phyloP scores from a whole-genome alignment of 1,140 invertebrate genomes.

The Odontomachus brunneus region DNA sequence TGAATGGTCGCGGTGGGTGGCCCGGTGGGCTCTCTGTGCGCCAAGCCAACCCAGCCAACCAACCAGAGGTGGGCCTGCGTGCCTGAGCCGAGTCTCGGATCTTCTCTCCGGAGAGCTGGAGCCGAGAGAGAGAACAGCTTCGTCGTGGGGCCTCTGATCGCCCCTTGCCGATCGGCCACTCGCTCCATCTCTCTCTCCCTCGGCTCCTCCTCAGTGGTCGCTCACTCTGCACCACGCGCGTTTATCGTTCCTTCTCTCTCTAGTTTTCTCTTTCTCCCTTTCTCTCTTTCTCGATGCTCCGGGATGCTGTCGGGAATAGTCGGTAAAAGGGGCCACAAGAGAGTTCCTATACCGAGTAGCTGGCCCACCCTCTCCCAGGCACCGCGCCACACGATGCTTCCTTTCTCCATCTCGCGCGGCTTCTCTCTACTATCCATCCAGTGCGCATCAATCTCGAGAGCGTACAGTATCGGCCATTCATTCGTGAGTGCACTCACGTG shows the following conservation, averaged over 20 bases:
- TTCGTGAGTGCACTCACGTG: neutral
- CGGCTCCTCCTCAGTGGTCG: neutral
- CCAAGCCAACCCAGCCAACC: conserved; percentile 77
- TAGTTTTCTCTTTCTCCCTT: conserved; percentile 55
- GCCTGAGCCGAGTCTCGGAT: conserved; percentile 76
- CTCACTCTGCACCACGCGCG: neutral
- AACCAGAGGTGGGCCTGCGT: conserved; percentile 80
- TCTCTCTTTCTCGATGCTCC: conserved; percentile 62
- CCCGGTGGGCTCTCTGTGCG: conserved; percentile 82
- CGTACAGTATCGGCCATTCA: conserved; percentile 31
- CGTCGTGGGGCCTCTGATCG: conserved; percentile 36
- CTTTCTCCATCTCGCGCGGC: conserved; percentile 75
- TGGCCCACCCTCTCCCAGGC: conserved; percentile 79
- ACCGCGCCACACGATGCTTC: conserved; percentile 71
- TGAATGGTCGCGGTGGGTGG: conserved; percentile 86
- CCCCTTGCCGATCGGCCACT: conserved; percentile 22
- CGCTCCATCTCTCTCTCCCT: neutral
- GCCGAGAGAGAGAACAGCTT: conserved; percentile 32
- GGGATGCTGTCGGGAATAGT: conserved; percentile 68
- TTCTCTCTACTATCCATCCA: conserved; percentile 58
- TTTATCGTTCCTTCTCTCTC: conserved; percentile 37
- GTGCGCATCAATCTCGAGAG: conserved; percentile 70
- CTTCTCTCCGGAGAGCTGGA: conserved; percentile 48
- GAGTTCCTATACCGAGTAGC: conserved; percentile 68
- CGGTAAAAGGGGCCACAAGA: conserved; percentile 68